Percentiles rank a stretch among this genome's conserved stretches.
These are phyloP conservation scores for Drosophila lowei DNA, from an alignment of 1,140 invertebrate genomes.

Conservation along the genomic window DNA sequence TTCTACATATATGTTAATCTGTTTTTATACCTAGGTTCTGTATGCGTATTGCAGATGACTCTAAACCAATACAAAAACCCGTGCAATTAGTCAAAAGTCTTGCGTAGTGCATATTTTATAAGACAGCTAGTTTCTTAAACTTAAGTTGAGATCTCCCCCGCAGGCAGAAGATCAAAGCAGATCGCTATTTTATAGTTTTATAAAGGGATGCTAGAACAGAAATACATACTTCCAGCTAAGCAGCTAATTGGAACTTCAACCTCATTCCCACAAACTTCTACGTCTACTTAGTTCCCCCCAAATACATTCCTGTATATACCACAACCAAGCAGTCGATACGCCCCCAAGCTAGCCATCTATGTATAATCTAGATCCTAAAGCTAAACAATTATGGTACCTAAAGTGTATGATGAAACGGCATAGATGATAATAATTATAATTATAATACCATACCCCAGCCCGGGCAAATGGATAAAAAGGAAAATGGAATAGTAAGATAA, in stretches of 20 bases:
- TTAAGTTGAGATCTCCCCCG: slow-evolving; percentile 24
- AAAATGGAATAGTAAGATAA: slow-evolving; percentile 37
- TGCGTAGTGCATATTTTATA: slow-evolving; percentile 64
- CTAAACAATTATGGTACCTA: slow-evolving; percentile 74
- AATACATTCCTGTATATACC: slow-evolving; percentile 71
- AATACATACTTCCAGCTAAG: slow-evolving; percentile 31
- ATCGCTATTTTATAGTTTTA: slow-evolving; percentile 6
- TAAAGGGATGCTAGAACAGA: background rate
- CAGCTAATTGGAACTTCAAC: slow-evolving; percentile 35
- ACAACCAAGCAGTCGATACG: slow-evolving; percentile 44
- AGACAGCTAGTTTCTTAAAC: slow-evolving; percentile 47
- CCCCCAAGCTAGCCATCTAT: slow-evolving; percentile 32
- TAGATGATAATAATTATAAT: slow-evolving; percentile 41
- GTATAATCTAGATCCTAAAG: slow-evolving; percentile 55
- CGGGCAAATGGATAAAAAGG: slow-evolving; percentile 25
- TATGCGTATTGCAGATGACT: slow-evolving; percentile 22
- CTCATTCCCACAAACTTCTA: slow-evolving; percentile 31
- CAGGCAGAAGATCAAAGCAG: background rate
- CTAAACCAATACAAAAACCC: slow-evolving; percentile 41
- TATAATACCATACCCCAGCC: background rate
- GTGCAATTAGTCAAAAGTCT: slow-evolving; percentile 78
- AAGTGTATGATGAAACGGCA: slow-evolving; percentile 48
- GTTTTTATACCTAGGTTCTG: slow-evolving; percentile 61
- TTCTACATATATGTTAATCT: slow-evolving; percentile 43
- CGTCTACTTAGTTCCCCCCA: slow-evolving; percentile 17